Evolutionary conservation across 2,113 vertebrate genomes (phyloP), one percentile per base, ranked within the genome.

Genomic region (Pipra filicauda): DNA sequence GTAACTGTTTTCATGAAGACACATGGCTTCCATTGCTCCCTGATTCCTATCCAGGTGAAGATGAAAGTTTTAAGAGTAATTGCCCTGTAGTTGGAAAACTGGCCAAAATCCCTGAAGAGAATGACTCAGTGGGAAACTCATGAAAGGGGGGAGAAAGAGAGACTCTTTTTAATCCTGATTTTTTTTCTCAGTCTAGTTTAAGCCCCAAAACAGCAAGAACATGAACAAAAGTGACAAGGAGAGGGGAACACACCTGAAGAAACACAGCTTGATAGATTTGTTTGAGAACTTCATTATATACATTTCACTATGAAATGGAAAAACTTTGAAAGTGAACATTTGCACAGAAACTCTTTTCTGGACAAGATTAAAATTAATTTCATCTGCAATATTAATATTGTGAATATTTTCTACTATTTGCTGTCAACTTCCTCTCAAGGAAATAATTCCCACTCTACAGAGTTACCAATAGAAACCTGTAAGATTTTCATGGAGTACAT

Each of bases 181-280:
- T 44, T 21, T 78, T 83, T 55, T 11, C 7, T 17, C 33, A 67
- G 20, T 22, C 48, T 52, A 55, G 15, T 51, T 83, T 28, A 92
- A 43, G 3, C 16, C 11, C 11, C 49, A 66, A 65, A 92, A 57
- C 12, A 44, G 39, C 10, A 79, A 76, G 9, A 59, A 59, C 6
- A 24, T 8, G 14, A 88, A 59, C 24, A 55, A 55, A 85, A 91
- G 35, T 22, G 7, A 75, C 18, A 48, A 57, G 35, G 13, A 17
- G 2, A 0, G 1, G 4, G 3, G 1, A 74, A 43, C 5, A 61
- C 6, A 41, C 10, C 30, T 55, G 22, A 88, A 83, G 30, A 8
- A 92, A 72, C 21, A 65, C 5, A 44, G 31, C 35, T 55, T 43
- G 18, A 12, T 23, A 31, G 8, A 31, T 17, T 6, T 16, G 55